Base-by-base conservation (phyloP, 2,113 vertebrate species). In the Chitala chitala region DNA sequence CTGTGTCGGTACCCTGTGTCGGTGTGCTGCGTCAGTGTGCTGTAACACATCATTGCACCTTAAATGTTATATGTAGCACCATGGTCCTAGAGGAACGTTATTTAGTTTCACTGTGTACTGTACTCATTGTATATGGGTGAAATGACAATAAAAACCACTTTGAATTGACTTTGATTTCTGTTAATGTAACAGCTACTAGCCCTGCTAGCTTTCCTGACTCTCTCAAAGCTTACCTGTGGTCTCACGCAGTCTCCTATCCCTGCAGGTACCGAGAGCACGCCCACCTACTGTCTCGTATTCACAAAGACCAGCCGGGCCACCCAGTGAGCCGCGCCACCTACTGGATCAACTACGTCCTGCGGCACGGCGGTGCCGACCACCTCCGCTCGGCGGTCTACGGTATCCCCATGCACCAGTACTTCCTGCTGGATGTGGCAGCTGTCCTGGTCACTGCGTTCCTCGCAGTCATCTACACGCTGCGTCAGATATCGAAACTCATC, bases 301-400 rank as follows among this genome's bases (percentile, higher is more conserved):
- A 99, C 87, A 97, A 92, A 88, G 97, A 99, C 84, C 96, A 99
- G 77, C 96, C 96, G 0, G 94, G 92, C 4, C 96, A 98, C 76
- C 97, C 97, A 0, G 94, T 98, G 70, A 93, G 88, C 77, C 91
- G 97, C 68, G 95, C 96, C 1, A 86, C 92, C 8, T 98, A 97
- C 82, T 99, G 97, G 97, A 98, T 99, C 73, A 89, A 91, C 82
- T 99, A 99, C 82, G 90, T 98, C 70, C 92, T 99, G 50, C 94
- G 96, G 53, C 94, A 99, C 86, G 83, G 92, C 0, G 97, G 97
- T 72, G 96, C 95, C 26, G 87, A 89, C 33, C 97, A 99, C 86
- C 90, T 99, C 33, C 97, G 94, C 75, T 93, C 96, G 0, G 89
- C 94, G 7, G 93, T 98, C 56, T 93, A 98, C 71, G 86, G 88